phyloP scores from a whole-genome alignment of 37 sponge, comb jelly and placozoan species.

The Amphimedon queenslandica region DNA sequence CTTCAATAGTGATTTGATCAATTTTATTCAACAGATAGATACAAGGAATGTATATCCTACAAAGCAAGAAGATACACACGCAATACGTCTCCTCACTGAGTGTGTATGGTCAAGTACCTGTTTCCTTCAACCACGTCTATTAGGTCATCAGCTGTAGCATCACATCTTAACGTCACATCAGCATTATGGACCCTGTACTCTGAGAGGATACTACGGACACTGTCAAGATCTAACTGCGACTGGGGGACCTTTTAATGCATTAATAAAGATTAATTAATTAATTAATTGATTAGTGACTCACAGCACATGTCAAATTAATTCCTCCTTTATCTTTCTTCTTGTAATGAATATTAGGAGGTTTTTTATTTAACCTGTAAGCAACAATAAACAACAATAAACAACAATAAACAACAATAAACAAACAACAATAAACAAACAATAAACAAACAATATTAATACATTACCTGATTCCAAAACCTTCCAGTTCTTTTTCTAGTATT shows the following conservation, averaged over 20 bases:
- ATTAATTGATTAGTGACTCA: neutral
- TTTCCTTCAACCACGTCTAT: slow-evolving; percentile 98
- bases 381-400: too few species aligned
- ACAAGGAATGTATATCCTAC: slow-evolving; percentile 88
- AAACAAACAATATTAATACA: neutral
- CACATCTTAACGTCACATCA: slow-evolving; percentile 90
- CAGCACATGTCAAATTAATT: slow-evolving; percentile 73
- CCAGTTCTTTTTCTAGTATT: slow-evolving; percentile 91
- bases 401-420: too few species aligned
- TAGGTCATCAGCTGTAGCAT: slow-evolving; percentile 96
- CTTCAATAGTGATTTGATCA: slow-evolving; percentile 97
- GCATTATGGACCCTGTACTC: slow-evolving; percentile 98
- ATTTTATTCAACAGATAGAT: slow-evolving; percentile 98
- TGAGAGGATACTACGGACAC: slow-evolving; percentile 82
- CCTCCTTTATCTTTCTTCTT: slow-evolving; percentile 97
- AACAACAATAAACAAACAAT: too few species aligned
- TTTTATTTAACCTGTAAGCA: slow-evolving; percentile 96
- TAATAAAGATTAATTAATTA: neutral
- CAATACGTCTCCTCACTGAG: neutral
- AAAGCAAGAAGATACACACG: neutral
- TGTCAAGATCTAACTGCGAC: slow-evolving; percentile 73
- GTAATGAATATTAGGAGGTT: slow-evolving; percentile 89
- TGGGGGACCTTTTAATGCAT: slow-evolving; percentile 45
- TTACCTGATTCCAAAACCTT: slow-evolving; percentile 91
- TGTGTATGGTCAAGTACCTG: slow-evolving; percentile 33